Evolutionary conservation across 2,797 vertebrate species (phyloP), one percentile per base, ranked within the genome.

Genomic region (Eulemur rubriventer): DNA sequence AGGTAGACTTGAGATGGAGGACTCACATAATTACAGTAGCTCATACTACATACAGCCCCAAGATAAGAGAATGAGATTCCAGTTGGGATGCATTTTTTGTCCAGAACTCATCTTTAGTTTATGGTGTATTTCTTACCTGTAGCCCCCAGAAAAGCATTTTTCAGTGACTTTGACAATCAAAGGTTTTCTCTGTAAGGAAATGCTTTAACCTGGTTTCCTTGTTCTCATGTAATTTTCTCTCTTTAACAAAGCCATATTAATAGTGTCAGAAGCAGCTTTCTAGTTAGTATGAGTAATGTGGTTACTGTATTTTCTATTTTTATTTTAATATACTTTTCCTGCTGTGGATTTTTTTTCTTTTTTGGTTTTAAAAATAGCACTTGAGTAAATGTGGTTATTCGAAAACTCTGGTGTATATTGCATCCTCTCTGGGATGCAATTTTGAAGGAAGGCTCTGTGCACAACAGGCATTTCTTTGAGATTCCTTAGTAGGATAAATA

Each of bases 291-390:
- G 96, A 98, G 94, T 96, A 96, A 96, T 98, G 96, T 93, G 94
- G 94, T 97, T 95, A 93, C 89, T 92, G n/a, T 91, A 67, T 96
- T 96, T 97, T 97, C 96, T 97, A 95, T 97, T 97, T 98, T 96
- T 97, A 96, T 92, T 97, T 97, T 92, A 97, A 94, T 96, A 76
- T 59, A 75, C 43, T 95, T 94, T 96, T 92, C 67, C 89, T 95
- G 57, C n/a, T 92, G 72, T 86, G 83, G 72, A 75, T 88, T 93
- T 83, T 93, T 76, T 83, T 79, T 82, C 20, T 81, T 89, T 83
- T 93, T 92, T 52, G n/a, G 35, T 92, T 94, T 97, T 96, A 95
- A 96, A 97, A 97, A 96, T 89, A 96, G 89, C 59, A 72, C 63
- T 95, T 94, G 90, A 95, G 69, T 85, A 88, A 95, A 96, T 96